A percentile compares a stretch with the other conserved stretches of the same genome.
These are phyloP conservation scores for Notolabrus celidotus DNA, from an alignment of 2,797 vertebrate species.

Conservation along the genomic window DNA sequence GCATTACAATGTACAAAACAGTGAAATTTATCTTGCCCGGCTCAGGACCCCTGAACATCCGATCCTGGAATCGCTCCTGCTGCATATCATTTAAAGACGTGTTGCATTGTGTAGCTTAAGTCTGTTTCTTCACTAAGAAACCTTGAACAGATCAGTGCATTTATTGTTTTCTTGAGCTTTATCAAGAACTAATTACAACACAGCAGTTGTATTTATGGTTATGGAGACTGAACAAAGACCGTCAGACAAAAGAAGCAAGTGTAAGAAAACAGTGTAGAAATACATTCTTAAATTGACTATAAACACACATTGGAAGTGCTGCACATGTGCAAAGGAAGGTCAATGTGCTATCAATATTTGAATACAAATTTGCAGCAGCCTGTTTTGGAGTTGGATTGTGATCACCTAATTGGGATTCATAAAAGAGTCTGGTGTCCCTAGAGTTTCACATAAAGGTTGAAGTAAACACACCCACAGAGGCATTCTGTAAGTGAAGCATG, in stretches of 20 bases:
- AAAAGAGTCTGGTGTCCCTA: not conserved
- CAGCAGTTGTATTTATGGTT: conserved; percentile 9
- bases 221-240: conserved; percentile 7
- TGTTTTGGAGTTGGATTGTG: not conserved
- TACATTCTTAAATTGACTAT: not conserved
- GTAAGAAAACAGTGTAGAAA: conserved; percentile 9
- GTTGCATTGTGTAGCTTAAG: too few species aligned
- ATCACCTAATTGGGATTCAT: conserved; percentile 46
- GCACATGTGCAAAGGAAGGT: conserved; percentile 1
- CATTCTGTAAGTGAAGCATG: conserved; percentile 18
- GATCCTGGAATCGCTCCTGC: too few species aligned
- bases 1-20: too few species aligned
- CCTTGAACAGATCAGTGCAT: conserved; percentile 6
- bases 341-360: conserved; percentile 7
- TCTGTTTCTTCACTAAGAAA: not conserved
- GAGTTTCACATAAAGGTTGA: not conserved
- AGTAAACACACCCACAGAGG: not conserved
- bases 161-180: conserved; percentile 6
- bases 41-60: too few species aligned
- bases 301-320: conserved; percentile 1
- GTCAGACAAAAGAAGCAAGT: not conserved
- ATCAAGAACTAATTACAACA: conserved; percentile 8
- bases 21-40: too few species aligned
- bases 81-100: too few species aligned
- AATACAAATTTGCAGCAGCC: conserved; percentile 19